Evolutionary conservation across 1,140 invertebrate genomes (phyloP), one percentile per base, ranked within the genome.

Genomic region (Bombus waltoni): DNA sequence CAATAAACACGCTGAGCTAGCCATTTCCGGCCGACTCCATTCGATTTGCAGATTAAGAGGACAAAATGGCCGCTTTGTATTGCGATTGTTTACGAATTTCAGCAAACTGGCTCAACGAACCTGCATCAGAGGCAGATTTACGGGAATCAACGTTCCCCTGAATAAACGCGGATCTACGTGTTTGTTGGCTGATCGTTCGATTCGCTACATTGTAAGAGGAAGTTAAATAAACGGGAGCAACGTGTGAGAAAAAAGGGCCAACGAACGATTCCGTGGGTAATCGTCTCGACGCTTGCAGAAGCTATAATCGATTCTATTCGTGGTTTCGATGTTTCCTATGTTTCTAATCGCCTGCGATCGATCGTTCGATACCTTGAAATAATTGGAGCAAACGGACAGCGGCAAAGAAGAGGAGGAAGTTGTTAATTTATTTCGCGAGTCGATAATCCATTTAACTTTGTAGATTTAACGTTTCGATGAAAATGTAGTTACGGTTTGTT

Each of bases 1-100:
- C 73, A 40, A 89, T 88, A 88, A 85, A 85, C 68, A 62, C 47
- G 40, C 38, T 44, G 73, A 35, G 59, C 28, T 62, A 1, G 59
- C 47, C 47, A n/a, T n/a, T 62, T 62, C 59, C 59, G 59, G 59
- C 28, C 59, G 59, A 62, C 59, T 62, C 59, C 42, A 13, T 35
- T 44, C 73, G 73, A 88, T 81, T 74, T 85, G 68, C 82, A 44
- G 32, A 53, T 10, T 70, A 32, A 80, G 22, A n/a, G 25, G 1
- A 38, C 78, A 42, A 38, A 42, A 59, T 42, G 59, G 25, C 59
- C 28, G 38, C 42, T 66, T 40, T 70, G 78, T 70, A 40, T 68
- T 66, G 44, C 42, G 44, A 47, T 10, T 80, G 25, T 80, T 79
- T 79, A 32, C 65, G 66, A 70, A 70, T 79, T 79, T 79, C 57